Conservation (phyloP, 2,797 vertebrate genomes). For the Echeneis naucrates region DNA sequence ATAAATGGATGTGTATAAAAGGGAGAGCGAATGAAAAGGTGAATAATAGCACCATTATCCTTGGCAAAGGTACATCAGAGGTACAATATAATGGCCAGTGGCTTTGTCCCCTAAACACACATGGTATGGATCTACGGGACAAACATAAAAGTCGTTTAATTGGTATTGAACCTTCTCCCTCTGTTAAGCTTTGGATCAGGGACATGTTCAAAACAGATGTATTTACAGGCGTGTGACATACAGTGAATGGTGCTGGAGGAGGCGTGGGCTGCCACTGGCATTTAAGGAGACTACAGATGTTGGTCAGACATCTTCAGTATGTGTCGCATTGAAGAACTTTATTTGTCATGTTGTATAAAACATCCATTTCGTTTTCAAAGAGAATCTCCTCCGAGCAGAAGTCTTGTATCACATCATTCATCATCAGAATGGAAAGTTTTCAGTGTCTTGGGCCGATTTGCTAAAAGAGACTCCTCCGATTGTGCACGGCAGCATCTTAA, state of each 20-base stretch:
- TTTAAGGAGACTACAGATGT: background rate
- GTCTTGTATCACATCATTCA: too few species aligned
- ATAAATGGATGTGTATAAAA: slow-evolving; percentile 58
- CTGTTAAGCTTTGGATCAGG: slow-evolving; percentile 30
- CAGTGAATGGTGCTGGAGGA: slow-evolving; percentile 5
- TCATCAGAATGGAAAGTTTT: too few species aligned
- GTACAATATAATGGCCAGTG: slow-evolving; percentile 36
- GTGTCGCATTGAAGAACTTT: background rate
- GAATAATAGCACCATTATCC: slow-evolving; percentile 63
- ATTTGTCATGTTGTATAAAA: background rate
- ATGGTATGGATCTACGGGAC: slow-evolving; percentile 43
- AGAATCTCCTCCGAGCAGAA: too few species aligned
- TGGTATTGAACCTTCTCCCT: slow-evolving; percentile 33
- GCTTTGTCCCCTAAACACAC: slow-evolving; percentile 43
- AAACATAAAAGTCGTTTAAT: slow-evolving; percentile 42
- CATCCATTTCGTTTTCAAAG: too few species aligned
- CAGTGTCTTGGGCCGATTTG: too few species aligned
- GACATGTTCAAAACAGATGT: slow-evolving; percentile 31
- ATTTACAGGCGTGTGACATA: background rate
- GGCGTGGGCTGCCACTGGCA: background rate
- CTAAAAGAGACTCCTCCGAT: too few species aligned
- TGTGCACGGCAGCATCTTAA: too few species aligned
- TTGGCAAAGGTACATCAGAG: slow-evolving; percentile 40
- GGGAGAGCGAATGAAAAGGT: slow-evolving; percentile 49
- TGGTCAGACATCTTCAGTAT: background rate